Evolutionary conservation across 2,113 vertebrate genomes (phyloP).

Genomic region (Mus musculus): DNA sequence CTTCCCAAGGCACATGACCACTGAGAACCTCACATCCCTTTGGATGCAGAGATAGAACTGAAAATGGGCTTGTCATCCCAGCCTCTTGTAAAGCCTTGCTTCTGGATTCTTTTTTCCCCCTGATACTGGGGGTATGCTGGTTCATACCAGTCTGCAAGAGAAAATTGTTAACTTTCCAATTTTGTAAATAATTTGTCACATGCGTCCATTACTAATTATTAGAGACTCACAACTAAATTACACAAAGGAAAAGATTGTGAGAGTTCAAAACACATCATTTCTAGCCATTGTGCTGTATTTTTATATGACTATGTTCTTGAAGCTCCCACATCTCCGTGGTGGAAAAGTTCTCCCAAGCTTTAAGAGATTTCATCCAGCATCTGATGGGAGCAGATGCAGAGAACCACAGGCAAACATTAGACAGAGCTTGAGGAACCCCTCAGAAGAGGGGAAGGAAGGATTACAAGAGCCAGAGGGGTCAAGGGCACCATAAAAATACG

Average conservation of each 20-base stretch:
- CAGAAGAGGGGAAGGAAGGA: too few species aligned
- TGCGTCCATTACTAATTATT: not conserved
- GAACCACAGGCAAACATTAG: too few species aligned
- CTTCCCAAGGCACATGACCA: not conserved
- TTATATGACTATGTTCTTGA: not conserved
- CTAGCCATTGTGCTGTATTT: not conserved
- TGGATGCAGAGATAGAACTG: not conserved
- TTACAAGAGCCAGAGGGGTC: too few species aligned
- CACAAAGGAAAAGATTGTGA: not conserved
- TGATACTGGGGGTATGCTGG: not conserved
- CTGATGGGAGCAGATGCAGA: too few species aligned
- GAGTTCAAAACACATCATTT: not conserved
- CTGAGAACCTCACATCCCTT: not conserved
- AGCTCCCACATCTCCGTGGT: not conserved
- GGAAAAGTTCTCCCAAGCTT: not conserved
- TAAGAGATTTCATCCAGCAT: not conserved
- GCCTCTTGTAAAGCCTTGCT: not conserved
- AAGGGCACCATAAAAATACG: too few species aligned
- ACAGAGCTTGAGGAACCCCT: too few species aligned
- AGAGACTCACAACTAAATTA: not conserved
- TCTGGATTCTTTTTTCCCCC: not conserved
- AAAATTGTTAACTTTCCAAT: slow-evolving; percentile 1
- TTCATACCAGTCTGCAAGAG: not conserved
- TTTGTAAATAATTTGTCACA: not conserved
- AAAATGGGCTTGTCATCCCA: not conserved